phyloP scores from a whole-genome alignment of 2,113 vertebrate genomes.

The Beaufortia kweichowensis region DNA sequence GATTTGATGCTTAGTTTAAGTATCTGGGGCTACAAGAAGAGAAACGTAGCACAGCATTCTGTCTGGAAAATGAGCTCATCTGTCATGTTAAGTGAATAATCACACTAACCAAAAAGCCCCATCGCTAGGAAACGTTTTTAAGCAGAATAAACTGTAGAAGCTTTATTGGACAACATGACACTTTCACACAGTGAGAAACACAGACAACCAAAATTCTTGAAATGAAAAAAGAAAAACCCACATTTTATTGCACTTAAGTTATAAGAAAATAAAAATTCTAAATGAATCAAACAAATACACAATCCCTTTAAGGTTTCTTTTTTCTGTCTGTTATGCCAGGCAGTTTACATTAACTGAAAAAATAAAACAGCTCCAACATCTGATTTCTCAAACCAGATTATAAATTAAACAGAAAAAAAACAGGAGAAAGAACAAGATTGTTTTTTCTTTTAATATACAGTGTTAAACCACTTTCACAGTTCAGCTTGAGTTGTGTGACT shows the following conservation, averaged over 20 bases:
- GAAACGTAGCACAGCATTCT: background rate
- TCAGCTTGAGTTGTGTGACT: slow-evolving; percentile 98
- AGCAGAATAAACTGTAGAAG: slow-evolving; percentile 56
- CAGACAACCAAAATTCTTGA: slow-evolving; percentile 86
- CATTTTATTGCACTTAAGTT: slow-evolving; percentile 99
- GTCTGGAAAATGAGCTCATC: background rate
- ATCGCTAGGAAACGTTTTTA: background rate
- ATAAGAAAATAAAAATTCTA: slow-evolving; percentile 99
- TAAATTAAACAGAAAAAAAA: slow-evolving; percentile 83
- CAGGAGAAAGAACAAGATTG: slow-evolving; percentile 77
- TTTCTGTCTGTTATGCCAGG: slow-evolving; percentile 93
- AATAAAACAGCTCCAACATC: slow-evolving; percentile 93
- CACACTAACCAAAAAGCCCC: background rate
- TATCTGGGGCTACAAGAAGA: background rate
- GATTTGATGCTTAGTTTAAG: background rate
- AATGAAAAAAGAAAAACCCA: slow-evolving; percentile 92
- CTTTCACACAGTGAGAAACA: slow-evolving; percentile 76
- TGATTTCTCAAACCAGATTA: slow-evolving; percentile 99
- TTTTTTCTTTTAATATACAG: slow-evolving; percentile 88
- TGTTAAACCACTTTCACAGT: slow-evolving; percentile 99
- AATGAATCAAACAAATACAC: slow-evolving; percentile 99
- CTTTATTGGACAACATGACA: slow-evolving; percentile 71
- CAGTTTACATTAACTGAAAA: slow-evolving; percentile 95
- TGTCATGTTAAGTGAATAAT: slow-evolving; percentile 1
- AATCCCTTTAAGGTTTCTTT: slow-evolving; percentile 98